Evolutionary conservation across 2,113 vertebrate genomes (phyloP).

Genomic region (Megaceryle maxima): DNA sequence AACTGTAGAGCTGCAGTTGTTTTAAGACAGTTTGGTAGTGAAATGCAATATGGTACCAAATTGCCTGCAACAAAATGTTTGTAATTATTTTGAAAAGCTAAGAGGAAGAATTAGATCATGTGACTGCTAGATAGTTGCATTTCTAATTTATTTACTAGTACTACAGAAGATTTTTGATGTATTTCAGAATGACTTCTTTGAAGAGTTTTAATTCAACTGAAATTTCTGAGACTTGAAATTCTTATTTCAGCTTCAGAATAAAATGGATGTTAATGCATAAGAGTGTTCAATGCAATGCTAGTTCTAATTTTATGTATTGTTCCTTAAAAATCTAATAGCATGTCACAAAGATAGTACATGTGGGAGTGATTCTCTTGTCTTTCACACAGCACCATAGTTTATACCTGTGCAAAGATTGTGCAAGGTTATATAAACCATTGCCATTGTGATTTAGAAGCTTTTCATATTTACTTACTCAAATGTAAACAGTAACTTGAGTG

Average conservation of each 20-base stretch:
- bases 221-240: background rate
- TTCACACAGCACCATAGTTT: background rate
- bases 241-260: background rate
- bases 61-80: background rate
- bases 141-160: background rate
- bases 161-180: background rate
- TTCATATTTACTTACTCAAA: constrained; percentile 31
- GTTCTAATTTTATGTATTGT: background rate
- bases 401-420: background rate
- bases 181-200: background rate
- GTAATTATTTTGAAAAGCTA: background rate
- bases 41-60: background rate
- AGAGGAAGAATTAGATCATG: background rate
- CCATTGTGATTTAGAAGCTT: constrained; percentile 3
- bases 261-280: background rate
- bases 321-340: background rate
- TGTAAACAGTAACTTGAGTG: constrained; percentile 28
- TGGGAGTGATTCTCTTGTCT: background rate
- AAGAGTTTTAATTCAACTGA: background rate
- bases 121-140: background rate
- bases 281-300: background rate
- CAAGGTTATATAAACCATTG: background rate
- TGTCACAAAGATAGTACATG: background rate
- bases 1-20: background rate
- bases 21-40: background rate